Conservation (phyloP, 1,140 invertebrate species). For the Geopemphigus sp. region DNA sequence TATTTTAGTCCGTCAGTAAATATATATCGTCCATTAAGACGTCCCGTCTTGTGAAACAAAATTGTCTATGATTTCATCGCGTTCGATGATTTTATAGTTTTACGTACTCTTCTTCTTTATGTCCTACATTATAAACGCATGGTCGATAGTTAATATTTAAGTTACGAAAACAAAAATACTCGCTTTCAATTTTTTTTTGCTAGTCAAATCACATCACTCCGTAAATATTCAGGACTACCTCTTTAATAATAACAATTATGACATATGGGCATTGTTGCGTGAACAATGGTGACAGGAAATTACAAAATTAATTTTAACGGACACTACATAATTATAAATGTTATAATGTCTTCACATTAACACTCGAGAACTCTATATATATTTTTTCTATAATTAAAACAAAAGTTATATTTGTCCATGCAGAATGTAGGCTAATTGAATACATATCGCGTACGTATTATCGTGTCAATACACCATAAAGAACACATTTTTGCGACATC, state of each 20-base stretch:
- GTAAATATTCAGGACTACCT: background rate
- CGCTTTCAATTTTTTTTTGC: background rate
- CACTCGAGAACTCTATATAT: background rate
- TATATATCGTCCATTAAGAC: too few relatives aligned
- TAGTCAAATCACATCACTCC: background rate
- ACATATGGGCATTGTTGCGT: background rate
- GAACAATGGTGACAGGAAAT: slow-evolving; percentile 18
- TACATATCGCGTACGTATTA: background rate
- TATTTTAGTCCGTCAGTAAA: too few relatives aligned
- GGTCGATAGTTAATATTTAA: too few relatives aligned
- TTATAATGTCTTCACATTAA: slow-evolving; percentile 14
- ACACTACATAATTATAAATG: background rate
- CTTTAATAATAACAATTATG: slow-evolving; percentile 3
- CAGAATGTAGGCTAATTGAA: background rate
- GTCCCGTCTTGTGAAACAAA: too few relatives aligned
- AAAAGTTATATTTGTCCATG: background rate
- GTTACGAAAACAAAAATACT: background rate
- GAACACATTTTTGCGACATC: background rate
- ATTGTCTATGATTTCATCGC: too few relatives aligned
- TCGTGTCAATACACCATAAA: background rate
- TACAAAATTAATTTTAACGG: background rate
- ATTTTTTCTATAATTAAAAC: background rate
- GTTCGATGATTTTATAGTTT: too few relatives aligned
- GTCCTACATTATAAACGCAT: too few relatives aligned
- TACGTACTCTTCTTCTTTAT: too few relatives aligned